Conservation (phyloP, 2,113 vertebrate genomes). For the Brachionichthys hirsutus region DNA sequence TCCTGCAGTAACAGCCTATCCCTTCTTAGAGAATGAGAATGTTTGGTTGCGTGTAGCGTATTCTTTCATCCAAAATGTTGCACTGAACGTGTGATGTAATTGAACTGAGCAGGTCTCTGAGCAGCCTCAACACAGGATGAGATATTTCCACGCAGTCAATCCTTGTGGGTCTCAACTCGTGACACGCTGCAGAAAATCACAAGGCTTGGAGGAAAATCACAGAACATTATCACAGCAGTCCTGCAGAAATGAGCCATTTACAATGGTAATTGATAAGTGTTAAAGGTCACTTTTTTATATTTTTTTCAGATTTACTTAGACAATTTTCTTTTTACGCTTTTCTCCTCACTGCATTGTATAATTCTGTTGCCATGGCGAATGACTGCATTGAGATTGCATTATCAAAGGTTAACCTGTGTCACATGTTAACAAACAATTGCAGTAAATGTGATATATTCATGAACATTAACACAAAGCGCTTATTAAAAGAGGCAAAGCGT, state of each 20-base stretch:
- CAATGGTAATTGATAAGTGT: too few species aligned
- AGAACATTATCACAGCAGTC: neutral
- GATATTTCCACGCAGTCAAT: neutral
- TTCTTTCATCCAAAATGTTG: constrained; percentile 26
- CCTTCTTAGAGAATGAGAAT: constrained; percentile 33
- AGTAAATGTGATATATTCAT: too few species aligned
- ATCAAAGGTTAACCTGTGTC: too few species aligned
- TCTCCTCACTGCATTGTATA: too few species aligned
- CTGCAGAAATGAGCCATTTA: neutral
- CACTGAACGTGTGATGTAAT: neutral
- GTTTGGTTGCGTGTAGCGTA: constrained; percentile 12
- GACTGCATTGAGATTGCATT: too few species aligned
- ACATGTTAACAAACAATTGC: too few species aligned
- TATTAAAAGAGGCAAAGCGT: too few species aligned
- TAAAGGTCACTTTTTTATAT: too few species aligned
- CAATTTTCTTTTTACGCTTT: too few species aligned
- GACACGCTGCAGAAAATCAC: neutral
- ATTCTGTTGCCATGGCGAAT: too few species aligned
- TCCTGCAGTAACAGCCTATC: constrained; percentile 46
- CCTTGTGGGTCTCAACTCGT: neutral
- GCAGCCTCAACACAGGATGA: constrained; percentile 6
- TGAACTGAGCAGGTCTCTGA: neutral
- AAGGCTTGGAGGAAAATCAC: neutral
- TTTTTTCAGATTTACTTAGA: too few species aligned
- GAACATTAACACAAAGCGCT: too few species aligned